These are phyloP conservation scores for Conus canariensis DNA, from an alignment of 2,888 invertebrate species.

Conservation along the genomic window DNA sequence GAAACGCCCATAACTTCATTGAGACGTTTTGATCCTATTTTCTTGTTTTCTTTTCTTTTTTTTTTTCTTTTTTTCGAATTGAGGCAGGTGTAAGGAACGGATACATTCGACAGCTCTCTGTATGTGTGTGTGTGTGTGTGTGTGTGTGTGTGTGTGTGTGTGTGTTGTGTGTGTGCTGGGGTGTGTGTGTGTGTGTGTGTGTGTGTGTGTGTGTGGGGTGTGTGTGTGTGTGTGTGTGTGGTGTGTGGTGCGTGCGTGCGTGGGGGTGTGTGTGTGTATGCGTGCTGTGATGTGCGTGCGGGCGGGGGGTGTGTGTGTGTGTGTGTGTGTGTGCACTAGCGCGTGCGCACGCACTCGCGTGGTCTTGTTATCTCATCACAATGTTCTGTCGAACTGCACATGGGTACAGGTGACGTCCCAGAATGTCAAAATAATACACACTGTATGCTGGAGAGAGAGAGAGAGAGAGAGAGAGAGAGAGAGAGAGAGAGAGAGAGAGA, in stretches of 20 bases:
- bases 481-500: neutral
- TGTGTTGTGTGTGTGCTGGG: too few relatives aligned
- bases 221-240: conserved; percentile 2
- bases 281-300: neutral
- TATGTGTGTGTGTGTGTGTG: too few relatives aligned
- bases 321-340: neutral
- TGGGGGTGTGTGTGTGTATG: neutral
- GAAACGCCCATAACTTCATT: too few relatives aligned
- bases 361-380: neutral
- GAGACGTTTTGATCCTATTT: too few relatives aligned
- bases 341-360: neutral
- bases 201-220: conserved; percentile 3
- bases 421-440: neutral
- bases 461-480: neutral
- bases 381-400: neutral
- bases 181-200: neutral
- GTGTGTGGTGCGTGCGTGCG: neutral
- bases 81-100: too few relatives aligned
- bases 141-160: too few relatives aligned
- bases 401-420: neutral
- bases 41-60: too few relatives aligned
- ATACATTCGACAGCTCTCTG: too few relatives aligned
- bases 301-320: neutral
- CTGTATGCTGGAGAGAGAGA: neutral
- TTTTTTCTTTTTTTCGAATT: too few relatives aligned